Conservation (phyloP, 2,888 invertebrate species). For the Idaea dimidiata region DNA sequence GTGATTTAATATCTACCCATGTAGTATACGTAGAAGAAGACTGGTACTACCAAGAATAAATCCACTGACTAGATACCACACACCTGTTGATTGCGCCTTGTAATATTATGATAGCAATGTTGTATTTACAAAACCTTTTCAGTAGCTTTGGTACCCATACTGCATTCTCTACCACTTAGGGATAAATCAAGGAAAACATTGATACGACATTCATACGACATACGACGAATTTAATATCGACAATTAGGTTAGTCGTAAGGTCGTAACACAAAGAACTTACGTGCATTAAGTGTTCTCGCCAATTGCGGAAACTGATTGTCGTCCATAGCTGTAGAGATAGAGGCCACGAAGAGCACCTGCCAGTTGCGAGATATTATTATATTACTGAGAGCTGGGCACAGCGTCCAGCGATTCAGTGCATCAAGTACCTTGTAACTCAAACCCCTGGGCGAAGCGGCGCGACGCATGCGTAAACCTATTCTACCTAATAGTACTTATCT, state of each 20-base stretch:
- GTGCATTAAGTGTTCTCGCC: conserved; percentile 6
- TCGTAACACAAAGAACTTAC: conserved; percentile 5
- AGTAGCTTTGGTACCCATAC: background rate
- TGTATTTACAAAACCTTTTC: background rate
- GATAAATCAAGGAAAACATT: background rate
- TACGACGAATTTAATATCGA: background rate
- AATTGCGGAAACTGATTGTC: background rate
- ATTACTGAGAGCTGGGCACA: background rate
- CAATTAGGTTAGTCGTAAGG: background rate
- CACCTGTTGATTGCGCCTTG: background rate
- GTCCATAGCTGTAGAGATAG: background rate
- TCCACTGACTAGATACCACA: background rate
- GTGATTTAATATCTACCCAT: background rate
- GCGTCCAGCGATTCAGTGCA: background rate
- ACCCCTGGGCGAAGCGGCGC: background rate
- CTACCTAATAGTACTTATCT: conserved; percentile 7
- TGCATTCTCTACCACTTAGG: background rate
- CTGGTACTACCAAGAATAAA: too few species aligned
- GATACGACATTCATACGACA: background rate
- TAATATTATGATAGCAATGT: background rate
- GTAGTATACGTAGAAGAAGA: background rate
- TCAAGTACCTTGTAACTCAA: background rate
- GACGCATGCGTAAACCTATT: conserved; percentile 6
- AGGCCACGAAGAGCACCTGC: background rate
- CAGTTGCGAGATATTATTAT: background rate